phyloP scores from a whole-genome alignment of 2,888 invertebrate genomes.

The Orthosia cruda region DNA sequence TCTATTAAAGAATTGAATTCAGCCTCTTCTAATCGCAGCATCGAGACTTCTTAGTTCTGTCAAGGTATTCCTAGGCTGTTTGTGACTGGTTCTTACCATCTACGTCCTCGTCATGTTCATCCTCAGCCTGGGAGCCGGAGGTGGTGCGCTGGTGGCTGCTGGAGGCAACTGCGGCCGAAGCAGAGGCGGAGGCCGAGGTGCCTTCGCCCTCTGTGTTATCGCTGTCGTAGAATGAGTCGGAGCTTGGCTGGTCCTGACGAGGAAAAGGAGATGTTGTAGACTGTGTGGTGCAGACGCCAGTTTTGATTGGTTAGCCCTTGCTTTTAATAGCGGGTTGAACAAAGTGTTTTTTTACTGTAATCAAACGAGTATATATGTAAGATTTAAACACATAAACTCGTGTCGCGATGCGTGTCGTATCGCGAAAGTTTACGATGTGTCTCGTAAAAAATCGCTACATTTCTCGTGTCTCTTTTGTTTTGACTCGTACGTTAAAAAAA shows the following conservation, averaged over 20 bases:
- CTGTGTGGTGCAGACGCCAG: background rate
- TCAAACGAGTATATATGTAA: no score
- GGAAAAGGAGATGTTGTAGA: background rate
- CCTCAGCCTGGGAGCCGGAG: conserved; percentile 91
- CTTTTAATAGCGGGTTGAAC: no score
- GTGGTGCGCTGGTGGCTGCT: conserved; percentile 89
- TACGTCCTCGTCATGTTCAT: conserved; percentile 93
- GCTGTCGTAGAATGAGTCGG: conserved; percentile 97
- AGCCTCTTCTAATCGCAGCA: background rate
- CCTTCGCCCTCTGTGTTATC: conserved; percentile 95
- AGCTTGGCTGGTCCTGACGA: conserved; percentile 95
- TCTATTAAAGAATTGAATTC: no score
- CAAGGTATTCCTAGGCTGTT: background rate
- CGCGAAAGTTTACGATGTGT: no score
- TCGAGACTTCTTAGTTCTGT: background rate
- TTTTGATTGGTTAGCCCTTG: background rate
- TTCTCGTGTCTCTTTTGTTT: no score
- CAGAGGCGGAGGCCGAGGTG: conserved; percentile 80
- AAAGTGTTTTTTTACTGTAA: no score
- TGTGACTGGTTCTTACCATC: conserved; percentile 87
- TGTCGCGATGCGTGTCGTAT: no score
- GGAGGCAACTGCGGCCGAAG: conserved; percentile 76
- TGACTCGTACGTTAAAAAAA: no score
- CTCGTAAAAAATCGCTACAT: no score
- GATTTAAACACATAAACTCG: no score